Percentiles rank a stretch among this genome's conserved stretches.
These are phyloP conservation scores for Hydrochoerus hydrochaeris DNA, from an alignment of 2,113 vertebrate species.

Conservation along the genomic window DNA sequence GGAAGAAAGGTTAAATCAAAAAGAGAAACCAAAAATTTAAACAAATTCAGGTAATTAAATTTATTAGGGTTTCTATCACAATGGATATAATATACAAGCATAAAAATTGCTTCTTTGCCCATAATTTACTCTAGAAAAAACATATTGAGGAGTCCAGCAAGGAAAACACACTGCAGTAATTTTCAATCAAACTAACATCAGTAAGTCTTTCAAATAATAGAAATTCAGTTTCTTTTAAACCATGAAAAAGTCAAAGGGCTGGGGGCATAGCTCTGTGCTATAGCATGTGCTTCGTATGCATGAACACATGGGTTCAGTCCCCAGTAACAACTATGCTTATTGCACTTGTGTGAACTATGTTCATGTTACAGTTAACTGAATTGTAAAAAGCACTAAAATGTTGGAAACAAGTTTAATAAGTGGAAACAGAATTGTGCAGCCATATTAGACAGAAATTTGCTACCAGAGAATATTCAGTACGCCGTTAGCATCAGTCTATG, in stretches of 20 bases:
- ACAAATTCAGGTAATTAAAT: neutral
- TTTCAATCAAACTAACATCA: neutral
- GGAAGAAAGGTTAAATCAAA: neutral
- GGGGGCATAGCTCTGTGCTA: neutral
- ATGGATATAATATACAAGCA: neutral
- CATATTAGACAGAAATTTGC: neutral
- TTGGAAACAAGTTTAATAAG: neutral
- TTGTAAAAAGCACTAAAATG: neutral
- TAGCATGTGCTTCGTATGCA: rapidly evolving
- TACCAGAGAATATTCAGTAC: neutral
- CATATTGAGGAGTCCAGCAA: neutral
- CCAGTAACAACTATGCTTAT: neutral
- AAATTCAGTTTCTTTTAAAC: neutral
- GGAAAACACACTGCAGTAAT: neutral
- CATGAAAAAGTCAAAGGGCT: neutral
- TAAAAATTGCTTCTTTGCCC: neutral
- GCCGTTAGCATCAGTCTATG: neutral
- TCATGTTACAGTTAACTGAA: neutral
- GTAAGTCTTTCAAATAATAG: neutral
- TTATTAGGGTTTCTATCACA: neutral
- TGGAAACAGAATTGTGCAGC: neutral
- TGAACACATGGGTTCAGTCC: neutral
- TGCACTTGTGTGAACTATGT: neutral
- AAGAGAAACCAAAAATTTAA: neutral
- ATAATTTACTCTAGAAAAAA: neutral